phyloP scores from a whole-genome alignment of 1,140 invertebrate genomes.

The Argopecten irradians region DNA sequence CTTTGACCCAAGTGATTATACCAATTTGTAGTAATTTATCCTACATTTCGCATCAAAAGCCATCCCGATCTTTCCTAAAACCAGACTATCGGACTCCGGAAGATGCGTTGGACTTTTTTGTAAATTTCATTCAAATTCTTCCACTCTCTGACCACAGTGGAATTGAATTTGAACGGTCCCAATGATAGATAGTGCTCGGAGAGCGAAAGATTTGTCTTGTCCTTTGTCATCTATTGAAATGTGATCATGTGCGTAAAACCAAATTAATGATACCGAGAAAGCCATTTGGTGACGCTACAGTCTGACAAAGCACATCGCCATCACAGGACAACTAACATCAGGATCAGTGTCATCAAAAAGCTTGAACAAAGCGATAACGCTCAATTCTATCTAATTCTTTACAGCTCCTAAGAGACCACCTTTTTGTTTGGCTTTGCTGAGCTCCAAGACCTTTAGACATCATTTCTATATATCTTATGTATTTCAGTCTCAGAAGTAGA shows the following conservation, averaged over 20 bases:
- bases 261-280: neutral
- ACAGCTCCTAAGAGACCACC: neutral
- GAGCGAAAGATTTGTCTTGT: constrained; percentile 7
- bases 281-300: neutral
- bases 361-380: neutral
- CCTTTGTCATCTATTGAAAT: neutral
- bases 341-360: neutral
- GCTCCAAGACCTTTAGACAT: too few relatives aligned
- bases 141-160: neutral
- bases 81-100: neutral
- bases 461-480: too few relatives aligned
- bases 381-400: neutral
- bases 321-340: neutral
- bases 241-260: constrained; percentile 15
- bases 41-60: neutral
- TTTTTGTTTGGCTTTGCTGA: neutral
- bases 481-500: too few relatives aligned
- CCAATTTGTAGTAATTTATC: constrained; percentile 17
- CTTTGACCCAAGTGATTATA: neutral
- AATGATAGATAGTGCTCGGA: neutral
- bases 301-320: neutral
- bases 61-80: neutral
- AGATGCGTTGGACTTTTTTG: constrained; percentile 14
- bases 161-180: neutral
- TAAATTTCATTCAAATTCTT: constrained; percentile 12